A percentile compares a stretch with the other conserved stretches of the same genome.
These are phyloP conservation scores for Enoplolaimus lenunculus DNA, from an alignment of 2,888 invertebrate genomes.

Conservation along the genomic window DNA sequence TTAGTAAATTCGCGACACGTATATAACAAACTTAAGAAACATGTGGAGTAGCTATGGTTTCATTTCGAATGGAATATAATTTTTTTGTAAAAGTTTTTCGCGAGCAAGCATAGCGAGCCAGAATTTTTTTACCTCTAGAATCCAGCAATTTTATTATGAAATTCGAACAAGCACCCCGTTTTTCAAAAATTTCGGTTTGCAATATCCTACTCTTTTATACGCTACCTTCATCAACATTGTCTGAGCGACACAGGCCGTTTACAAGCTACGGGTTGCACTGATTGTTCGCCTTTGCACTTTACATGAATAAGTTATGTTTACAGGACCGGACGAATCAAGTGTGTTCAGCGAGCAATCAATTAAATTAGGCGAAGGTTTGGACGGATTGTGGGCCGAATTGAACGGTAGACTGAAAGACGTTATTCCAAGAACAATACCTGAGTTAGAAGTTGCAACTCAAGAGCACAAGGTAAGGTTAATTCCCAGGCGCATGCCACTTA, in stretches of 20 bases:
- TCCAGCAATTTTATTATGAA: no score
- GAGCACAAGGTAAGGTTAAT: no score
- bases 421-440: slow-evolving; percentile 69
- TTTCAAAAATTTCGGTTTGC: background rate
- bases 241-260: no score
- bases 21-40: no score
- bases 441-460: slow-evolving; percentile 63
- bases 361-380: slow-evolving; percentile 1
- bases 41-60: no score
- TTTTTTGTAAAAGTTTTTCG: no score
- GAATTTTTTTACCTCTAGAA: no score
- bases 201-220: background rate
- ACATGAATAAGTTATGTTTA: background rate
- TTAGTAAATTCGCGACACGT: no score
- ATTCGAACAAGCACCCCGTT: no score
- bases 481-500: no score
- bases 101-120: no score
- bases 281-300: background rate
- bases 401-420: slow-evolving; percentile 53
- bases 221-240: background rate
- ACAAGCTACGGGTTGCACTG: background rate
- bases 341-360: slow-evolving; percentile 33
- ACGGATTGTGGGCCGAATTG: slow-evolving; percentile 9
- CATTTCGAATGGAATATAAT: no score
- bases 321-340: slow-evolving; percentile 32